Conservation (phyloP, 1,140 invertebrate genomes). For the Tetranychus urticae region DNA sequence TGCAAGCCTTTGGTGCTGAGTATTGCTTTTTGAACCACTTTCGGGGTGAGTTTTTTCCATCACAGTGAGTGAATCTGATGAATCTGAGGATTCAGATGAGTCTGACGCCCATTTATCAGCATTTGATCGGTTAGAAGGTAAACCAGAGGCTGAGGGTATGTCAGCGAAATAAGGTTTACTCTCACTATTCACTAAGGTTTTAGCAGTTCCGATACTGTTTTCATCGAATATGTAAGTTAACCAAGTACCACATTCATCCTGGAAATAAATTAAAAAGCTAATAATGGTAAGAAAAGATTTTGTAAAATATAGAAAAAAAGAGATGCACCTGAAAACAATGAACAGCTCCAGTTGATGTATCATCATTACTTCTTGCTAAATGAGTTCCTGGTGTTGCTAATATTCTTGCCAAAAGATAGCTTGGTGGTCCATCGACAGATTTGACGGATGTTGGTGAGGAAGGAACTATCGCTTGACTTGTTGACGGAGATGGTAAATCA, state of each 20-base stretch:
- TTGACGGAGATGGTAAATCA: not conserved
- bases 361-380: constrained; percentile 55
- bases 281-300: constrained; percentile 10
- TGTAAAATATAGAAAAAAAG: not conserved
- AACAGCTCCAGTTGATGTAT: constrained; percentile 59
- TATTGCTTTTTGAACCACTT: not conserved
- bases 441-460: constrained; percentile 8
- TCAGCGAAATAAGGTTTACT: not conserved
- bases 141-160: not conserved
- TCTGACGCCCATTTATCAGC: not conserved
- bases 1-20: not conserved
- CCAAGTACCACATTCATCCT: constrained; percentile 30
- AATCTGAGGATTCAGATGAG: no score
- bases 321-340: constrained; percentile 38
- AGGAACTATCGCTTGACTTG: constrained; percentile 4
- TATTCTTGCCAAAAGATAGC: constrained; percentile 13
- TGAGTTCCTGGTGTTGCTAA: constrained; percentile 28
- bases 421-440: not conserved
- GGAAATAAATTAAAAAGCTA: not conserved
- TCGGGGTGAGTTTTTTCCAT: not conserved
- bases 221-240: constrained; percentile 68
- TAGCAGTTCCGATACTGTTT: constrained; percentile 32
- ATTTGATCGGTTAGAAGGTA: not conserved
- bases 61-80: not conserved
- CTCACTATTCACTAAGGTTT: constrained; percentile 16